Base-by-base conservation (phyloP, 2,888 invertebrate genomes). In the Xestia sexstrigata region DNA sequence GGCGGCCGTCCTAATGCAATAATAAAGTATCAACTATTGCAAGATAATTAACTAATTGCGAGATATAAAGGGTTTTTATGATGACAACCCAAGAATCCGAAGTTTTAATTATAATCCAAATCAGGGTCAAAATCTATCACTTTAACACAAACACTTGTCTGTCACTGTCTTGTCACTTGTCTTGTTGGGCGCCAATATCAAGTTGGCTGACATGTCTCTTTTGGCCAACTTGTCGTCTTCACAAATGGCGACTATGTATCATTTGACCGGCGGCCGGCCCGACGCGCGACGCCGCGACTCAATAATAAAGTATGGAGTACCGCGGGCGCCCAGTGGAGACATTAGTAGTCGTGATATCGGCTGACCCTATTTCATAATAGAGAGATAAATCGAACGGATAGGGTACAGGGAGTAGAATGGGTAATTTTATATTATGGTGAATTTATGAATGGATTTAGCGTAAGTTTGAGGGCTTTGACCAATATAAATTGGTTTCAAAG, bases 301-400 rank as follows among this genome's bases (percentile, higher is more conserved):
- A 86, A 89, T 85, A 85, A 90, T 79, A 85, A 81, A 84, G 78
- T 42, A 81, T 66, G 49, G 49, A 66, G 49, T 78, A 75, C 74
- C 83, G 78, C 69, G 76, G 81, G 74, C 84, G 81, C 80, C 62
- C 83, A 81, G 42, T 58, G 17, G 81, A 63, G 81, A 78, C 81
- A 74, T 74, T 49, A 81, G 81, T 26, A 66, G 74, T 76, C 84
- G 85, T 70, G 80, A 81, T 77, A 80, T 83, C 82, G 81, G 60
- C 82, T 74, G 79, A 84, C 80, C 78, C 75, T 85, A 78, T 84
- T 81, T 88, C 84, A 85, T 84, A 75, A 81, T 78, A 77, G 55
- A 73, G 76, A 75, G 80, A 84, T 85, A 81, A 83, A 83, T 78
- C 69, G 74, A 82, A 76, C 35, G 49, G 26, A 30, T 47, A 70